Percentiles rank a stretch among this genome's conserved stretches.
Conservation (phyloP, 2,888 invertebrate genomes). For the Ligdia adustata region DNA sequence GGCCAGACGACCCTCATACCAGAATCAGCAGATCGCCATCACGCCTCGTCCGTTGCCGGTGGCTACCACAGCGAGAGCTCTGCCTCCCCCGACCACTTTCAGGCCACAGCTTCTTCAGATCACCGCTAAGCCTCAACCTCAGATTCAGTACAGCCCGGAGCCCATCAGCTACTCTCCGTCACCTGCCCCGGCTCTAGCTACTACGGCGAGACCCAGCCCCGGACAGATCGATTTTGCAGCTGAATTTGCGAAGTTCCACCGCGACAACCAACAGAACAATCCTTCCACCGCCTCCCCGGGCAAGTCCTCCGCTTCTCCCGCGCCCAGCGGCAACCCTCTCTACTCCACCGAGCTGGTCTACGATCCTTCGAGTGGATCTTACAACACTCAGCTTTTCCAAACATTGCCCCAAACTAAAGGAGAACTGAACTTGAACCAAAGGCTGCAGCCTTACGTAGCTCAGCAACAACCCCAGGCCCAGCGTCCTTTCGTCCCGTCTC, state of each 20-base stretch:
- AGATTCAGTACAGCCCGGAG: conserved; percentile 74
- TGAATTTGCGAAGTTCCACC: conserved; percentile 89
- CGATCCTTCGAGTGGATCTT: conserved; percentile 90
- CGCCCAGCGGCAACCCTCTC: conserved; percentile 84
- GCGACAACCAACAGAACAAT: conserved; percentile 85
- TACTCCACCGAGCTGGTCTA: conserved; percentile 91
- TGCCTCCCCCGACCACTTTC: conserved; percentile 87
- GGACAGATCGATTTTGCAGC: conserved; percentile 87
- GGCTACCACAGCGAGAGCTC: conserved; percentile 69
- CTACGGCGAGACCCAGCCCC: conserved; percentile 55
- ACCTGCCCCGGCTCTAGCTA: conserved; percentile 58
- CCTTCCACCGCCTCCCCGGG: conserved; percentile 61
- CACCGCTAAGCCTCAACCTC: conserved; percentile 78
- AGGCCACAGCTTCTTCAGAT: conserved; percentile 85
- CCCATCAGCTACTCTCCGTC: conserved; percentile 72
- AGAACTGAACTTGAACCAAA: conserved; percentile 88
- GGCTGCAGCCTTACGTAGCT: conserved; percentile 89
- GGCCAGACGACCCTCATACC: conserved; percentile 71
- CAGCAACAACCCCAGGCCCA: conserved; percentile 80
- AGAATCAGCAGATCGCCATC: conserved; percentile 81
- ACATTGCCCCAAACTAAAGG: conserved; percentile 89
- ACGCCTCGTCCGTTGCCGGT: conserved; percentile 85
- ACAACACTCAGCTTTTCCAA: conserved; percentile 91
- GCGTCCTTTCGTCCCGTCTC: conserved; percentile 83
- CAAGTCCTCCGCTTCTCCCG: conserved; percentile 64